These are phyloP conservation scores for Pseudoatta argentina DNA, from an alignment of 1,140 invertebrate genomes.

Conservation along the genomic window DNA sequence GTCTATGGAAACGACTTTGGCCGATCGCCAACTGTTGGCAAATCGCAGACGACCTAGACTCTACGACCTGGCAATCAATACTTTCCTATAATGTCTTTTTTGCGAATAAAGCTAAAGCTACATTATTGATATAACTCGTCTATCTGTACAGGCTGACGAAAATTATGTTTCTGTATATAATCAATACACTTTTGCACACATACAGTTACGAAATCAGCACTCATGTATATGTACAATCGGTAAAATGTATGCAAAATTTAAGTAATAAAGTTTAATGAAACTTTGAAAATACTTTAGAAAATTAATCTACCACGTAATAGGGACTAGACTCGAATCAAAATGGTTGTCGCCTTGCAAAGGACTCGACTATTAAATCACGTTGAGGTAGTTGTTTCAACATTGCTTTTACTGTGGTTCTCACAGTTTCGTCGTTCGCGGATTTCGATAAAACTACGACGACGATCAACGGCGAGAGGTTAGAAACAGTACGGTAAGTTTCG, in stretches of 20 bases:
- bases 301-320: neutral
- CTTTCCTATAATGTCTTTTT: constrained; percentile 24
- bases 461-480: constrained; percentile 50
- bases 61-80: constrained; percentile 67
- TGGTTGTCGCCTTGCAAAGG: constrained; percentile 13
- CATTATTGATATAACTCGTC: neutral
- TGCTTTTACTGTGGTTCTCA: constrained; percentile 41
- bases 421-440: constrained; percentile 48
- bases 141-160: constrained; percentile 1
- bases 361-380: constrained; percentile 39
- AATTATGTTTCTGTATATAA: constrained; percentile 1
- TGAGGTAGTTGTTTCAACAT: constrained; percentile 46
- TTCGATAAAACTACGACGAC: constrained; percentile 53
- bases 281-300: constrained; percentile 14
- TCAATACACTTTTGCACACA: neutral
- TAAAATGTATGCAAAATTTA: neutral
- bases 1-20: constrained; percentile 75
- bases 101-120: constrained; percentile 9
- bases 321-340: neutral
- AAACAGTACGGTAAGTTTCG: constrained; percentile 55
- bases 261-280: constrained; percentile 4
- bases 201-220: neutral
- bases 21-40: constrained; percentile 64
- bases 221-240: neutral
- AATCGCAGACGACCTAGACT: constrained; percentile 73